Base-by-base conservation (phyloP, 2,113 vertebrate genomes). In the Salvelinus sp. region DNA sequence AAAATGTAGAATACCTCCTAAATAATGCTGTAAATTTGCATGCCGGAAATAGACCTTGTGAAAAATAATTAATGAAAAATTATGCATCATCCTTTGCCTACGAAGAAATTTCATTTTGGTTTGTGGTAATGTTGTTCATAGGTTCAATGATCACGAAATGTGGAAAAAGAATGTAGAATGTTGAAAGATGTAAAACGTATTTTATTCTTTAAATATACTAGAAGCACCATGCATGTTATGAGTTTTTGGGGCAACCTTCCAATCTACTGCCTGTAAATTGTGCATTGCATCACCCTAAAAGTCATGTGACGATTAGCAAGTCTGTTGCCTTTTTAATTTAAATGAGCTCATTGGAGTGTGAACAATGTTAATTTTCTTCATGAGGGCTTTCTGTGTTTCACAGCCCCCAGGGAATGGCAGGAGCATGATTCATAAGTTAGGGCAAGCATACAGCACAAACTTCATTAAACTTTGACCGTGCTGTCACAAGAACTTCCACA, bases 281-380 rank as follows among this genome's bases (percentile, higher is more conserved):
- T 10, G 7, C 38, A 44, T 44, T 67, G 58, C 74, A 67, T 82
- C 66, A 78, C 78, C 72, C 77, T 78, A 64, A 67, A 67, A 57
- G 48, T 70, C 68, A 75, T 79, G 82, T 81, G 75, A 88, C 85
- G 85, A 88, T 84, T 72, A 76, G 22, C 44, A 79, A 90, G 82
- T 80, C 77, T 76, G 82, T 86, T 86, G 85, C 85, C 87, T 84
- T 79, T 84, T 83, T 87, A 71, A 84, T 87, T 88, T 79, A 85
- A 91, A 91, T 91, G 80, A 88, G 88, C 82, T 84, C 90, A 90
- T 80, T 62, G 87, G 91, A 88, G 81, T 88, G 89, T 89, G 85
- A 78, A 85, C 85, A 86, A 88, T 87, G 80, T 87, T 89, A 87
- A 91, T 89, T 88, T 87, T 84, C 86, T 85, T 90, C 86, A 82